Evolutionary conservation across 2,113 vertebrate genomes (phyloP), one percentile per base, ranked within the genome.

Genomic region (Climacteris rufus): DNA sequence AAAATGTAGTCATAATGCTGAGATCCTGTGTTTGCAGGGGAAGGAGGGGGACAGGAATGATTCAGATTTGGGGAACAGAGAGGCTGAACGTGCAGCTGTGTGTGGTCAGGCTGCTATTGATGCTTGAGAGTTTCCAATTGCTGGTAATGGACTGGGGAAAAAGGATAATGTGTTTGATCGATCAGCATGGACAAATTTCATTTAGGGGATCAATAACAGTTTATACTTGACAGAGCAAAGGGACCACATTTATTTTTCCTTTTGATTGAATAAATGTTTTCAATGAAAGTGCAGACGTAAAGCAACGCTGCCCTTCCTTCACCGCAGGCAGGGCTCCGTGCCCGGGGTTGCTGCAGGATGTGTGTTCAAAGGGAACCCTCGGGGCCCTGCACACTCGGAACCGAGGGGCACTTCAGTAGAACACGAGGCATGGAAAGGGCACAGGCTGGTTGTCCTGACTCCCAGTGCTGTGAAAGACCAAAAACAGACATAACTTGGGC

Each of bases 151-250:
- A 99, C 98, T 99, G 98, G 98, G 98, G 97, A 97, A 90, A 98
- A 98, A 98, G 98, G 99, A 99, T 99, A 99, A 99, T 99, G 99
- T 98, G 98, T 99, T 99, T 99, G 99, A 99, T 99, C 98, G 99
- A 99, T 99, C 99, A 99, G 98, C 98, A 98, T 98, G 99, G 99
- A 99, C 99, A 99, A 99, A 99, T 99, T 99, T 99, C 98, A 99
- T 99, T 99, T 99, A 99, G 96, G 98, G 98, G 98, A 99, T 99
- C 99, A 99, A 99, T 99, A 99, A 99, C 98, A 98, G 99, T 99
- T 99, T 99, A 99, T 98, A 98, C 99, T 98, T 98, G 99, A 99
- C 99, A 98, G 98, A 99, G 98, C 98, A 95, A 98, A 98, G 99
- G 98, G 99, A 99, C 97, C 98, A 97, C 98, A 98, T 99, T 99